These are phyloP conservation scores for Manis crassicaudata DNA, from an alignment of 2,797 vertebrate species.

Conservation along the genomic window DNA sequence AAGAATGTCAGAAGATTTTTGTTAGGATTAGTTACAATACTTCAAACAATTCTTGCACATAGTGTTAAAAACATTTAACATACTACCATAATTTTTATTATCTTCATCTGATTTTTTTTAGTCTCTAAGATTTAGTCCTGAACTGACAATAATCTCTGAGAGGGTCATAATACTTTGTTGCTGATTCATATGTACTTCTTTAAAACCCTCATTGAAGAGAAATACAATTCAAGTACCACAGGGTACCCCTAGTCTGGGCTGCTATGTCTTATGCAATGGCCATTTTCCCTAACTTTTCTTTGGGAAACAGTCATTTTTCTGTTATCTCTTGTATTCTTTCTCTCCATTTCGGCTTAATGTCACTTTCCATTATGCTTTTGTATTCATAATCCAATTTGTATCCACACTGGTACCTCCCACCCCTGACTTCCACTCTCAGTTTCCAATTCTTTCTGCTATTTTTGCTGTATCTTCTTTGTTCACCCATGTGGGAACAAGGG, in stretches of 20 bases:
- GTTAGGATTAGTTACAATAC: not conserved
- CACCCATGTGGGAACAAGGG: not conserved
- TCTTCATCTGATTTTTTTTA: not conserved
- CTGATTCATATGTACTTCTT: not conserved
- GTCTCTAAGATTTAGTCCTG: not conserved
- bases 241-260: not conserved
- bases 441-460: not conserved
- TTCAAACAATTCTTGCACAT: not conserved
- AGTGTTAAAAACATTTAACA: not conserved
- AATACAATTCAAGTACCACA: not conserved
- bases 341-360: not conserved
- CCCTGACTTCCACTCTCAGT: not conserved
- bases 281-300: not conserved
- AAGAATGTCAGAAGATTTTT: not conserved
- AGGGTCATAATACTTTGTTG: not conserved
- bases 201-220: not conserved
- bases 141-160: not conserved
- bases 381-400: not conserved
- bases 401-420: too few species aligned
- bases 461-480: not conserved
- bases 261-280: not conserved
- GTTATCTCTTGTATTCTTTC: not conserved
- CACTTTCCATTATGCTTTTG: not conserved
- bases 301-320: not conserved
- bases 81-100: not conserved